phyloP scores from a whole-genome alignment of 23 tunicate genomes.

The Diplosoma virens region DNA sequence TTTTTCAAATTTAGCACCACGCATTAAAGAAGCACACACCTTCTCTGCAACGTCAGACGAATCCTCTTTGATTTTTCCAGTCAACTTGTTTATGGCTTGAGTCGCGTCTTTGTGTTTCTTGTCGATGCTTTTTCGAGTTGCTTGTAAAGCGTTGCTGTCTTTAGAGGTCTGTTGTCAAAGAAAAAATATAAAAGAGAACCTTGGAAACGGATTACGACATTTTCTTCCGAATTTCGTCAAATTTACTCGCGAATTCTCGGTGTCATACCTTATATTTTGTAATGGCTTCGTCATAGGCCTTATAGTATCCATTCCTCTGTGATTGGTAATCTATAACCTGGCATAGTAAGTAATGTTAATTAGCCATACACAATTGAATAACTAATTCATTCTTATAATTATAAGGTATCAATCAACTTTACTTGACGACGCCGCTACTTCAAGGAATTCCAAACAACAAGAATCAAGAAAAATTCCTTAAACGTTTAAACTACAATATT shows the following conservation, averaged over 20 bases:
- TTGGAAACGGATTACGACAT: not conserved
- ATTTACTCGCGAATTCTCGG: too few relatives aligned
- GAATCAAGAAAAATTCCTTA: too few relatives aligned
- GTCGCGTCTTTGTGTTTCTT: slow-evolving; percentile 80
- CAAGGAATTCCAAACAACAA: too few relatives aligned
- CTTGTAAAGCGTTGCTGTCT: slow-evolving; percentile 33
- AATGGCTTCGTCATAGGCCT: slow-evolving; percentile 67
- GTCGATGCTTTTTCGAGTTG: slow-evolving; percentile 53
- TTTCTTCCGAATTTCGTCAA: too few relatives aligned
- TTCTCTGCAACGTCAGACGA: slow-evolving; percentile 56
- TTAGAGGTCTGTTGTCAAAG: slow-evolving; percentile 17
- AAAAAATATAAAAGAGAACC: not conserved
- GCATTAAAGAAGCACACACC: too few relatives aligned
- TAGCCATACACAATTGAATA: too few relatives aligned
- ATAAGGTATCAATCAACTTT: too few relatives aligned
- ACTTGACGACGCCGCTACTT: too few relatives aligned
- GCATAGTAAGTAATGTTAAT: not conserved
- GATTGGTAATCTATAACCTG: slow-evolving; percentile 64
- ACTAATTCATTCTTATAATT: too few relatives aligned
- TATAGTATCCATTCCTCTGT: slow-evolving; percentile 53
- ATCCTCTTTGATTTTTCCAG: slow-evolving; percentile 55
- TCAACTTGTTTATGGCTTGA: slow-evolving; percentile 35
- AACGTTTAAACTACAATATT: too few relatives aligned
- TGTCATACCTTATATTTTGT: slow-evolving; percentile 56
- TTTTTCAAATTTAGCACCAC: too few relatives aligned